Conservation (phyloP, 2,888 invertebrate genomes). For the Harpalus rubripes region DNA sequence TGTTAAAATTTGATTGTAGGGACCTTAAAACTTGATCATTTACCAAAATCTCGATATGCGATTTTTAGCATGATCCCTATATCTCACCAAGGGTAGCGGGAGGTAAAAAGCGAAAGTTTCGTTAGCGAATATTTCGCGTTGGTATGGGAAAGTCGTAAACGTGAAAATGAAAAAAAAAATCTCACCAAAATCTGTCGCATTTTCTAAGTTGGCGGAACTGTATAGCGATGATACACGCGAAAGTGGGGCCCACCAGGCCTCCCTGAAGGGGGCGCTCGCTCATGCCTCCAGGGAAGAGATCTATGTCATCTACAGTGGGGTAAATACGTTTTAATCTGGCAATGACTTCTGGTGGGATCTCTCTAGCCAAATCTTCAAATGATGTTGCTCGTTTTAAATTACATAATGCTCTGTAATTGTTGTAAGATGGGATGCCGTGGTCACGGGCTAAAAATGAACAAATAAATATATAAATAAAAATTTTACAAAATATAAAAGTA, state of each 20-base stretch:
- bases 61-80: too few species aligned
- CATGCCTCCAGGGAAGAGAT: conserved; percentile 97
- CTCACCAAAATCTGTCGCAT: conserved; percentile 98
- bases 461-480: too few species aligned
- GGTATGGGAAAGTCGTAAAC: too few species aligned
- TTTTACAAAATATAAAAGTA: too few species aligned
- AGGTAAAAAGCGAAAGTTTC: too few species aligned
- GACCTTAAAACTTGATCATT: too few species aligned
- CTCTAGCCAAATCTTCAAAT: conserved; percentile 92
- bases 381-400: conserved; percentile 90
- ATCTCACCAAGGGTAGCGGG: too few species aligned
- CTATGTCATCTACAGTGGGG: conserved; percentile 95
- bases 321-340: conserved; percentile 89
- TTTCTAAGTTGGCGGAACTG: conserved; percentile 94
- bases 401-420: conserved; percentile 93
- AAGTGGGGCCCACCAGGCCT: conserved; percentile 95
- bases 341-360: conserved; percentile 92
- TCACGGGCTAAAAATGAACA: conserved; percentile 82
- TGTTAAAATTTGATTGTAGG: too few species aligned
- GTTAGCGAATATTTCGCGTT: too few species aligned
- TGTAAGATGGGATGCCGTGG: conserved; percentile 93
- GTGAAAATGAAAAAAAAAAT: too few species aligned
- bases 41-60: too few species aligned
- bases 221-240: conserved; percentile 95
- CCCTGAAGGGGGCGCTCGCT: conserved; percentile 93